Base-by-base conservation (phyloP, 2,888 invertebrate species). In the Gibbula magus region DNA sequence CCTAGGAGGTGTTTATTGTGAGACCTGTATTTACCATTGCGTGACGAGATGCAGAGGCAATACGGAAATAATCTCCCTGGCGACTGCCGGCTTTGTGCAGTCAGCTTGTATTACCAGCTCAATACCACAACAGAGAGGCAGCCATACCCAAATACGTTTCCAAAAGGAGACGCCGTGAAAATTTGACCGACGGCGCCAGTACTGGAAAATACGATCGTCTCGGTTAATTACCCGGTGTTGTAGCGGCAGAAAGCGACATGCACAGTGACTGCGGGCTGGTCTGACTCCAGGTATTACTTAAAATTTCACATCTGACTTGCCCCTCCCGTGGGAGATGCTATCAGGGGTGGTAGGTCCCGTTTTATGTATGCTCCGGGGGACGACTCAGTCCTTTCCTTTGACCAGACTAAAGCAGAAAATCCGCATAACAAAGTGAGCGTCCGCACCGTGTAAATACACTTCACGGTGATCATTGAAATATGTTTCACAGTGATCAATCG, bases 131-230 rank as follows among this genome's bases (percentile, higher is more conserved):
- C 25, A 29, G 29, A 29, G 29, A 29, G 25, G 61, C 61, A 29
- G 29, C 61, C 22, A 13, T 25, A 61, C 61, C 29, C 25, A 29
- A 61, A 61, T 61, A 25, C 5, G 25, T 56, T 56, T 56, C 56
- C 61, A 16, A 61, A 8, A 61, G 61, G 29, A 61, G 61, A 61
- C 61, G 61, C 61, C 61, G 29, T 61, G 61, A 61, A 61, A 61
- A 61, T 61, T 61, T 61, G 61, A 61, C 61, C 29, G 61, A 29
- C 29, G 61, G 61, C 61, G 61, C 61, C 61, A 61, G 29, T 13
- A 29, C 29, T 61, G 61, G 61, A 29, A 61, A 61, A 20, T 61
- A 29, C 61, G 61, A 61, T 61, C 61, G 61, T 61, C 29, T 61
- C 61, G 61, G 61, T 29, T 61, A 61, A 61, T 61, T 61, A 61